Evolutionary conservation across 2,113 vertebrate species (phyloP).

Genomic region (Galemys pyrenaicus): DNA sequence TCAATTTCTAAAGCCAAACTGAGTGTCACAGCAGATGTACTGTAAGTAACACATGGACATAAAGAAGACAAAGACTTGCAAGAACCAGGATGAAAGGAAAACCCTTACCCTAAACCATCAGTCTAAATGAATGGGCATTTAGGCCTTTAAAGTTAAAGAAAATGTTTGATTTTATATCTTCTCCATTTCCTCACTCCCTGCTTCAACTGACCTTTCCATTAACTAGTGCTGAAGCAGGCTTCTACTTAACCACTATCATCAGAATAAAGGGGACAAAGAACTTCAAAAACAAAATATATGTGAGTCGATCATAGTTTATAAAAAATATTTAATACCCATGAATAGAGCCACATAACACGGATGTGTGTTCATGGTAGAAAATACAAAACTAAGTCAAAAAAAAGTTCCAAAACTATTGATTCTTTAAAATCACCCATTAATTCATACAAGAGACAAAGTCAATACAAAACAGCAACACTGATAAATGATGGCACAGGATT

Average conservation of each 20-base stretch:
- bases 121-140: not conserved
- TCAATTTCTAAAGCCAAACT: not conserved
- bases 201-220: not conserved
- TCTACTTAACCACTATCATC: not conserved
- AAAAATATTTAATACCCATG: not conserved
- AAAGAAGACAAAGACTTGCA: not conserved
- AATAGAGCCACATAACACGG: not conserved
- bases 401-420: not conserved
- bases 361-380: not conserved
- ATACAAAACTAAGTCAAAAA: not conserved
- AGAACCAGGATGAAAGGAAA: not conserved
- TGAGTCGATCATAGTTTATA: not conserved
- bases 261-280: not conserved
- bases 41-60: not conserved
- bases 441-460: not conserved
- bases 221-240: not conserved
- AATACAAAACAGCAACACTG: slow-evolving; percentile 11
- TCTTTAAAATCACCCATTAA: not conserved
- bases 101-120: not conserved
- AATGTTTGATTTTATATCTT: not conserved
- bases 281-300: not conserved
- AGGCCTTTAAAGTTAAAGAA: not conserved
- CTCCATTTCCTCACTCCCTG: not conserved
- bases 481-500: not conserved
- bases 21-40: not conserved